These are phyloP conservation scores for Myiozetetes cayanensis DNA, from an alignment of 2,113 vertebrate species.

Conservation along the genomic window DNA sequence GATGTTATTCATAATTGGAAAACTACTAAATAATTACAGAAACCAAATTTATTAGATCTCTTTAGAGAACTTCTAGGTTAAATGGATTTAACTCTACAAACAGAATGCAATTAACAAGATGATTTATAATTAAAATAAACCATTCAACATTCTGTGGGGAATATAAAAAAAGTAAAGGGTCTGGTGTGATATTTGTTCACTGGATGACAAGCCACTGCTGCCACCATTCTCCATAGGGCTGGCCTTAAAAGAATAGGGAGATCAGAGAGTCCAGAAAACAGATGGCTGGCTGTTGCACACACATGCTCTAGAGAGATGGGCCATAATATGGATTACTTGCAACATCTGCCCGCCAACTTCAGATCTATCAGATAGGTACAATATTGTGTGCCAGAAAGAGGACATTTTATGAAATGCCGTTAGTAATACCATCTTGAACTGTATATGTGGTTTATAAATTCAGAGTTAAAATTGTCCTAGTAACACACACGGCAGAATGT, in stretches of 20 bases:
- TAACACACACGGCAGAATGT: neutral
- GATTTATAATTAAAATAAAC: constrained; percentile 18
- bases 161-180: neutral
- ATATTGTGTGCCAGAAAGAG: neutral
- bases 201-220: constrained; percentile 22
- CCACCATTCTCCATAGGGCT: constrained; percentile 3
- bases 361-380: neutral
- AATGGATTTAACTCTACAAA: neutral
- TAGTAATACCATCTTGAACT: neutral
- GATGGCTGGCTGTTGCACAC: constrained; percentile 29
- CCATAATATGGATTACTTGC: constrained; percentile 2
- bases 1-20: neutral
- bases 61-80: neutral
- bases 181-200: neutral
- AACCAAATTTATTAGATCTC: neutral
- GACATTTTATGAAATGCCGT: neutral
- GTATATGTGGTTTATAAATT: neutral
- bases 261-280: constrained; percentile 50
- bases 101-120: neutral
- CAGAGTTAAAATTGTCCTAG: neutral
- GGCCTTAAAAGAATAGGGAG: constrained; percentile 36
- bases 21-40: neutral
- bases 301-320: constrained; percentile 24
- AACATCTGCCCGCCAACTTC: constrained; percentile 33
- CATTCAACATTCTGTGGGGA: neutral